Conservation (phyloP, 2,113 vertebrate species). For the Oreotrochilus melanogaster region DNA sequence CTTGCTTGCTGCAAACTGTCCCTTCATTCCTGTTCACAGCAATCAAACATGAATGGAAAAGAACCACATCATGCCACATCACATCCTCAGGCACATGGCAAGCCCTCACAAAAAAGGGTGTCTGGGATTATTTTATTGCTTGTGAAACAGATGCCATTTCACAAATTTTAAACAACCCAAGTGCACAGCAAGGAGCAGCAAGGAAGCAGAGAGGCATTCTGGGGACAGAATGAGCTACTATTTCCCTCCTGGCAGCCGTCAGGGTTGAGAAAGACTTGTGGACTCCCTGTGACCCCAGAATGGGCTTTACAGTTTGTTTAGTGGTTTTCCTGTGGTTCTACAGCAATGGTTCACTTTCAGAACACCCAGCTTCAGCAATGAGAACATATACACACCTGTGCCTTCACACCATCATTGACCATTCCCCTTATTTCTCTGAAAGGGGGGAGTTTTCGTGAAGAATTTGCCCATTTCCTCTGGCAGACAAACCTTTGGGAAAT, state of each 20-base stretch:
- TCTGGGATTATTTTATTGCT: background rate
- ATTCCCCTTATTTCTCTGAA: background rate
- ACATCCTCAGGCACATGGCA: background rate
- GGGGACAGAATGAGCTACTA: background rate
- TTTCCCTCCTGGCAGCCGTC: background rate
- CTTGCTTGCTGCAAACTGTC: background rate
- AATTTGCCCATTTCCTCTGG: background rate
- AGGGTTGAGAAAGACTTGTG: background rate
- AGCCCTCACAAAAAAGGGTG: background rate
- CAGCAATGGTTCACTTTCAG: background rate
- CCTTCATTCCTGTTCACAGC: background rate
- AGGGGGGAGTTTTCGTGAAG: background rate
- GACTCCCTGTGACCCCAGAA: background rate
- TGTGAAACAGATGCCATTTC: background rate
- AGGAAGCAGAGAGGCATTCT: background rate
- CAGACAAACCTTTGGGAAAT: background rate
- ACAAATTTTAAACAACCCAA: background rate
- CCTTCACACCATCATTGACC: background rate
- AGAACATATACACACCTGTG: background rate
- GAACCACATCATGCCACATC: fast-evolving
- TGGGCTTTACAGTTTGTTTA: background rate
- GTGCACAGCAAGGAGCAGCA: background rate
- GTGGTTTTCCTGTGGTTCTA: background rate
- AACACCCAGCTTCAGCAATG: background rate
- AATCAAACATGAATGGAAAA: background rate